Percentiles rank a stretch among this genome's conserved stretches.
Conservation (phyloP, 2,888 invertebrate genomes). For the Cabera pusaria region DNA sequence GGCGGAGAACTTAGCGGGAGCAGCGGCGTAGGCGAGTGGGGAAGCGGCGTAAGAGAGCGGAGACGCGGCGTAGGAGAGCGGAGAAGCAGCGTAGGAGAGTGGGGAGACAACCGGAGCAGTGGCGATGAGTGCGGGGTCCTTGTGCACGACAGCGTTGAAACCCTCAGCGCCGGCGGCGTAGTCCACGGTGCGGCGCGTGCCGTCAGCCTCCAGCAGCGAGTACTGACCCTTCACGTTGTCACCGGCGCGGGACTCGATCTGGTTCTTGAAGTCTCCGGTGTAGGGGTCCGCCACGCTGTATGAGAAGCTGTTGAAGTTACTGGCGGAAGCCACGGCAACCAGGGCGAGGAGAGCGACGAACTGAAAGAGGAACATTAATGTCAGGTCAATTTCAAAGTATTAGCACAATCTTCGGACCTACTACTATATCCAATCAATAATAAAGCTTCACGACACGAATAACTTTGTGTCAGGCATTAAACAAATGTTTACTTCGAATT, state of each 20-base stretch:
- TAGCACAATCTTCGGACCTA: too few species aligned
- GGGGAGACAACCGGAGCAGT: slow-evolving; percentile 38
- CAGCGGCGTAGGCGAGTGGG: slow-evolving; percentile 23
- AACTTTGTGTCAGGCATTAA: too few species aligned
- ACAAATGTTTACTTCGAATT: too few species aligned
- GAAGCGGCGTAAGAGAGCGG: slow-evolving; percentile 19
- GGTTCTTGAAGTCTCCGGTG: slow-evolving; percentile 79
- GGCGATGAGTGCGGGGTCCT: slow-evolving; percentile 58
- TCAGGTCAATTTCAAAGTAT: too few species aligned
- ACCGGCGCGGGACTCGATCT: slow-evolving; percentile 54
- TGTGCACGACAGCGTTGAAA: slow-evolving; percentile 81
- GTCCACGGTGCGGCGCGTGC: slow-evolving; percentile 77
- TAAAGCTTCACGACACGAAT: too few species aligned
- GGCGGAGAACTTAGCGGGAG: slow-evolving; percentile 28
- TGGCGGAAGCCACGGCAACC: slow-evolving; percentile 47
- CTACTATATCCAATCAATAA: too few species aligned
- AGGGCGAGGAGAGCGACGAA: slow-evolving; percentile 57
- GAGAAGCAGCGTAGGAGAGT: slow-evolving; percentile 26
- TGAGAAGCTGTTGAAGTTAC: slow-evolving; percentile 65
- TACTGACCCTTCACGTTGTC: slow-evolving; percentile 48
- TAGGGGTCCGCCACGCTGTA: slow-evolving; percentile 77
- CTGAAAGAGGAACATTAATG: slow-evolving; percentile 38
- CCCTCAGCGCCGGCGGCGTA: slow-evolving; percentile 78
- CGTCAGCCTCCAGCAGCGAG: slow-evolving; percentile 75
- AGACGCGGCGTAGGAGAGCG: slow-evolving; percentile 6